A percentile compares a stretch with the other conserved stretches of the same genome.
Conservation (phyloP, 2,888 invertebrate species). For the Odiellus spinosus region DNA sequence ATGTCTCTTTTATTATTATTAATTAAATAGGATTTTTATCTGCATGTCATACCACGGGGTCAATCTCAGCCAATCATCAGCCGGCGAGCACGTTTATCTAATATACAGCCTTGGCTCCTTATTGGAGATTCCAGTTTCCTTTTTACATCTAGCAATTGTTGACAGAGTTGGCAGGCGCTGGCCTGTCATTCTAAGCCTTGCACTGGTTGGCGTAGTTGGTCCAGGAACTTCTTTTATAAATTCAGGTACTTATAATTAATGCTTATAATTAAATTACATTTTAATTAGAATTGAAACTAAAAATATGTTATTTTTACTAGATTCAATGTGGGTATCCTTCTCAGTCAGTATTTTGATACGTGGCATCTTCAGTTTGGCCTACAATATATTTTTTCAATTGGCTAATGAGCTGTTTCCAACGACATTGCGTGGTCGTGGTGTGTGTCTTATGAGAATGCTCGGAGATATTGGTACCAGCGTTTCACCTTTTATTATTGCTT, state of each 20-base stretch:
- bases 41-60: too few species aligned
- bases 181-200: slow-evolving; percentile 47
- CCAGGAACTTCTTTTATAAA: neutral
- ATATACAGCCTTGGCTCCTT: slow-evolving; percentile 9
- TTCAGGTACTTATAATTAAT: neutral
- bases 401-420: slow-evolving; percentile 73
- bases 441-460: slow-evolving; percentile 71
- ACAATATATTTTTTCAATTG: slow-evolving; percentile 75
- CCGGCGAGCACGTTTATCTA: too few species aligned
- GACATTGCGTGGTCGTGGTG: slow-evolving; percentile 69
- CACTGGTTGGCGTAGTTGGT: slow-evolving; percentile 58
- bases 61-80: too few species aligned
- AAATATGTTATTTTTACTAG: slow-evolving; percentile 42
- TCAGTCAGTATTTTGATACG: slow-evolving; percentile 27
- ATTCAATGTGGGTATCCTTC: neutral
- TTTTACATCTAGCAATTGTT: slow-evolving; percentile 15
- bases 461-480: slow-evolving; percentile 33
- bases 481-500: slow-evolving; percentile 60
- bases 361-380: slow-evolving; percentile 72
- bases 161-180: slow-evolving; percentile 15
- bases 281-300: too few species aligned
- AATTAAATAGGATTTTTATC: too few species aligned
- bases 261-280: too few species aligned
- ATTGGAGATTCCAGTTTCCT: slow-evolving; percentile 14
- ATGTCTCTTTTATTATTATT: too few species aligned